Evolutionary conservation across 2,888 invertebrate species (phyloP).

Genomic region (Teleiodes luculella): DNA sequence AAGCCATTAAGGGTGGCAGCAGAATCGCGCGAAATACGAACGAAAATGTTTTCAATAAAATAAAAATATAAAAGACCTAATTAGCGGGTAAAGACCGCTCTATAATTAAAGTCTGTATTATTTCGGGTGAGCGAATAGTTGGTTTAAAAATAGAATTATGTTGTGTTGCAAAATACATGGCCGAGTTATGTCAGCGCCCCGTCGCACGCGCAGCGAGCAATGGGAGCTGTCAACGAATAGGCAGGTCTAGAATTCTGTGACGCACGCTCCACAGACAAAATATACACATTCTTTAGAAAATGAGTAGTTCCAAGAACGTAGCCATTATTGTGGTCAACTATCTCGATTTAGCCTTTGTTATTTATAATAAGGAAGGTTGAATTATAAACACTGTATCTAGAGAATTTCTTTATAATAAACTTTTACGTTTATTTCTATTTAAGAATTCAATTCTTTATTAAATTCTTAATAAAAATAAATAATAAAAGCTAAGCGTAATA

Average conservation of each 20-base stretch:
- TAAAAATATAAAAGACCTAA: slow-evolving; percentile 60
- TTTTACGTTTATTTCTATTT: too few species aligned
- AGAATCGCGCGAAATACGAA: slow-evolving; percentile 31
- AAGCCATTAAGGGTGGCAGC: slow-evolving; percentile 18
- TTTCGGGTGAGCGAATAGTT: slow-evolving; percentile 61
- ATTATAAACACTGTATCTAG: neutral
- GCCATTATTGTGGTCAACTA: neutral
- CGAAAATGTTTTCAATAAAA: too few species aligned
- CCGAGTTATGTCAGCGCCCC: slow-evolving; percentile 69
- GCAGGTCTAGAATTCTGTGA: slow-evolving; percentile 17
- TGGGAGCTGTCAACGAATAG: slow-evolving; percentile 32
- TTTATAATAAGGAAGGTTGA: neutral
- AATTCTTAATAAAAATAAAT: too few species aligned
- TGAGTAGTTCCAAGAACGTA: neutral
- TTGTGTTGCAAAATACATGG: slow-evolving; percentile 67
- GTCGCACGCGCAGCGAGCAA: slow-evolving; percentile 32
- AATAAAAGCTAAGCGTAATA: too few species aligned
- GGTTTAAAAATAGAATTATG: slow-evolving; percentile 58
- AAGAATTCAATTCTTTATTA: too few species aligned
- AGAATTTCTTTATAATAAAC: too few species aligned
- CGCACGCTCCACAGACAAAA: neutral
- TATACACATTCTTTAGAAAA: neutral
- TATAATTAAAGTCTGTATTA: slow-evolving; percentile 66
- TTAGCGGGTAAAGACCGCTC: slow-evolving; percentile 71
- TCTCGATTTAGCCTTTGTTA: neutral